These are phyloP conservation scores for Drosophila tanythrix DNA, from an alignment of 2,888 invertebrate genomes.

Conservation along the genomic window DNA sequence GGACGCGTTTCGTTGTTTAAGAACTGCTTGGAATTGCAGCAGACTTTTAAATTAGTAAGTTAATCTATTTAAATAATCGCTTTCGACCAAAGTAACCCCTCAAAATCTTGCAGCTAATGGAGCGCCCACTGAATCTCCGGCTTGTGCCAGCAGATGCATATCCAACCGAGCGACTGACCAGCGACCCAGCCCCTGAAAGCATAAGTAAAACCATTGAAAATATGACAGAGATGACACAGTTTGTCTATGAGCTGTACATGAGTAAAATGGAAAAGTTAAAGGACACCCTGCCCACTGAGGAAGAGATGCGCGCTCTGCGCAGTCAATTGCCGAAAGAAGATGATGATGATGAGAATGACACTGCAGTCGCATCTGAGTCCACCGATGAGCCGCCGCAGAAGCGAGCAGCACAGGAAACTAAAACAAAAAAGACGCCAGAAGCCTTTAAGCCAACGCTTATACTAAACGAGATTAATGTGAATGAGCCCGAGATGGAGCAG, in stretches of 20 bases:
- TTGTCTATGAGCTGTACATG: conserved; percentile 96
- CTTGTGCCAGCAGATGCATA: conserved; percentile 92
- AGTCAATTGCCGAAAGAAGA: conserved; percentile 86
- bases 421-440: conserved; percentile 53
- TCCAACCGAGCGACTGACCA: conserved; percentile 88
- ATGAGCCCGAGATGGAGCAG: conserved; percentile 60
- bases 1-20: conserved; percentile 96
- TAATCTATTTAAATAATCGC: not conserved
- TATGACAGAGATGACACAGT: conserved; percentile 98
- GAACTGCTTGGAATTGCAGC: conserved; percentile 98
- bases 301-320: conserved; percentile 75
- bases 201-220: conserved; percentile 77
- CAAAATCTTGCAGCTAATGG: conserved; percentile 88
- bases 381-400: conserved; percentile 58
- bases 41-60: conserved; percentile 94
- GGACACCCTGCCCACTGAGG: conserved; percentile 69
- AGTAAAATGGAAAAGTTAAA: conserved; percentile 89
- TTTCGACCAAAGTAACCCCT: not conserved
- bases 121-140: conserved; percentile 92
- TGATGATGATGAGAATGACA: conserved; percentile 19
- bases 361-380: conserved; percentile 20
- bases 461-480: conserved; percentile 85
- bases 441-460: conserved; percentile 84
- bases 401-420: conserved; percentile 39
- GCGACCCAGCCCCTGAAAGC: conserved; percentile 83